These are phyloP conservation scores for Pyrrhosoma nymphula DNA, from an alignment of 2,888 invertebrate genomes.

Conservation along the genomic window DNA sequence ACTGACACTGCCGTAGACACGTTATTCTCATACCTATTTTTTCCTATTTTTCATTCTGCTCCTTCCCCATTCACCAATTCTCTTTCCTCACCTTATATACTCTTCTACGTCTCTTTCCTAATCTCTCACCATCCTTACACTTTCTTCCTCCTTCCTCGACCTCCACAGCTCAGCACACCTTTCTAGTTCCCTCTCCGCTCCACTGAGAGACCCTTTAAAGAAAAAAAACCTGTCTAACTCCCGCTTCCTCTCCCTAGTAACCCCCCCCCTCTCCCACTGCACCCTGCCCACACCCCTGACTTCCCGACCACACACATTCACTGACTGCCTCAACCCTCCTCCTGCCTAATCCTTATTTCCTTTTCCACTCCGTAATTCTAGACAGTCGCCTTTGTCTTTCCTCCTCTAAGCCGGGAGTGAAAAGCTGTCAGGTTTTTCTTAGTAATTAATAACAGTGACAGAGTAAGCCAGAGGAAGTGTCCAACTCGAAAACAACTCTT, in stretches of 20 bases:
- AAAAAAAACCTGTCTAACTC: not conserved
- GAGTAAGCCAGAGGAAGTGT: not conserved
- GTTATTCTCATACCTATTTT: too few species aligned
- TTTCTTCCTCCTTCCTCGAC: not conserved
- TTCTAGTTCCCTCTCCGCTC: not conserved
- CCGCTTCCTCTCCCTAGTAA: not conserved
- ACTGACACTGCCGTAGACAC: too few species aligned
- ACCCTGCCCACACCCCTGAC: not conserved
- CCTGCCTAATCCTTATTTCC: conserved; percentile 52
- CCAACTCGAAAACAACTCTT: conserved; percentile 42
- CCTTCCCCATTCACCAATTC: not conserved
- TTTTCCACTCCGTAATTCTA: conserved; percentile 53
- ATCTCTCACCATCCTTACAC: not conserved
- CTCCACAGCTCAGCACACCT: not conserved
- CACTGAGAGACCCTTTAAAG: not conserved
- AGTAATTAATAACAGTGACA: conserved; percentile 48
- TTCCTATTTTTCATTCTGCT: not conserved
- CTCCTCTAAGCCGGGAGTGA: conserved; percentile 2
- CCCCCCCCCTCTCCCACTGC: not conserved
- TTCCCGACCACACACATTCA: conserved; percentile 55
- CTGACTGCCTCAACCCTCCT: not conserved
- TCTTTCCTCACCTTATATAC: not conserved
- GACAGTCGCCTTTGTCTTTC: conserved; percentile 50
- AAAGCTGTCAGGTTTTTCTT: conserved; percentile 45
- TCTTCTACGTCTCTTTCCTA: not conserved